phyloP scores from a whole-genome alignment of 2,888 invertebrate genomes.

The Caprella mutica region DNA sequence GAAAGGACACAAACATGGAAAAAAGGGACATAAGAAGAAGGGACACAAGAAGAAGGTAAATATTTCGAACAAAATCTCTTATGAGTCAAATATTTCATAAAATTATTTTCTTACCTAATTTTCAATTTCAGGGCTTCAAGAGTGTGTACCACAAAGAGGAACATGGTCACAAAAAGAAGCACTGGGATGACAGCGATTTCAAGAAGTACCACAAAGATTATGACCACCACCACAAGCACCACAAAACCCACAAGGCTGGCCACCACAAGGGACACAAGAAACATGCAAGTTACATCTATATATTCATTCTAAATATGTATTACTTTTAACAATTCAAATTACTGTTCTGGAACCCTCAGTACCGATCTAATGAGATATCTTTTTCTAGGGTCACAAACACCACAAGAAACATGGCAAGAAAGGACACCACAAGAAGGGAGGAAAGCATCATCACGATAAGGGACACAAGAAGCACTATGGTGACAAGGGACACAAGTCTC shows the following conservation, averaged over 20 bases:
- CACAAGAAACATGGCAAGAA: conserved; percentile 47
- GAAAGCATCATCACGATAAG: conserved; percentile 14
- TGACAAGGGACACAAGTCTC: conserved; percentile 11
- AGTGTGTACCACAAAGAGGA: conserved; percentile 36
- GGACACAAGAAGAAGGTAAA: conserved; percentile 61
- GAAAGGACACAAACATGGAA: conserved; percentile 35
- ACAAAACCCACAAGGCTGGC: conserved; percentile 14
- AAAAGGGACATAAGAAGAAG: conserved; percentile 60
- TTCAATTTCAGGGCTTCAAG: conserved; percentile 30
- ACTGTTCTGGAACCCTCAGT: no score
- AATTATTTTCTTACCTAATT: no score
- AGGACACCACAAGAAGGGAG: conserved; percentile 45
- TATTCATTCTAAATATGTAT: no score
- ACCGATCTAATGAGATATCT: no score
- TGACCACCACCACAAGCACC: conserved; percentile 10
- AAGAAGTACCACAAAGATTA: conserved; percentile 14
- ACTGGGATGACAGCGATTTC: conserved; percentile 33
- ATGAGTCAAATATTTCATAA: no score
- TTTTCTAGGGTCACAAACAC: conserved; percentile 4
- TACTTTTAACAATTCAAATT: no score
- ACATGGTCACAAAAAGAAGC: conserved; percentile 35
- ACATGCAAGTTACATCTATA: no score
- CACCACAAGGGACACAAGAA: conserved; percentile 13
- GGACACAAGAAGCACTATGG: conserved; percentile 11
- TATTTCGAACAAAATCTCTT: no score